A percentile compares a stretch with the other conserved stretches of the same genome.
These are phyloP conservation scores for Brienomyrus longianalis DNA, from an alignment of 2,113 vertebrate species.

Conservation along the genomic window DNA sequence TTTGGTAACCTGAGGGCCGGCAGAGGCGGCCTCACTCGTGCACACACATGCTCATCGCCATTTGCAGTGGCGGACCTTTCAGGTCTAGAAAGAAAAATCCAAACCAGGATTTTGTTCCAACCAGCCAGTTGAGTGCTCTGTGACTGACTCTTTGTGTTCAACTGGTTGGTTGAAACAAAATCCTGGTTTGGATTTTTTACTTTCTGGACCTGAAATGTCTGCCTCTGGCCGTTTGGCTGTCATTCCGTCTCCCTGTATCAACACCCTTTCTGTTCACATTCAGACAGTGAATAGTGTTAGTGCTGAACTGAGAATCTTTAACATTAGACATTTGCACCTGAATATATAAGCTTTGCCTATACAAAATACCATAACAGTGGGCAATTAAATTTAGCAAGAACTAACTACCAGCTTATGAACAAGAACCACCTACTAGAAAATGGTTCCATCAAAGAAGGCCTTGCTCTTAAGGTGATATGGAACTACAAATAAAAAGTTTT, in stretches of 20 bases:
- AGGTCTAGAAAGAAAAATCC: too few relatives aligned
- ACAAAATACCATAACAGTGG: not conserved
- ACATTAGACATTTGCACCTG: not conserved
- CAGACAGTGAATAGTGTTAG: not conserved
- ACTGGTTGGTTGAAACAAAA: too few relatives aligned
- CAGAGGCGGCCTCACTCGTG: slow-evolving; percentile 32
- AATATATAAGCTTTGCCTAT: not conserved
- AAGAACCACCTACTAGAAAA: not conserved
- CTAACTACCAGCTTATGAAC: not conserved
- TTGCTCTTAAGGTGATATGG: not conserved
- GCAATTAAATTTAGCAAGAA: not conserved
- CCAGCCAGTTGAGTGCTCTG: too few relatives aligned
- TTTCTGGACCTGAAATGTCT: too few relatives aligned
- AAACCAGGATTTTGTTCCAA: too few relatives aligned
- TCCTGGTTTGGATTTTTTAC: too few relatives aligned
- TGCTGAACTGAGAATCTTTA: not conserved
- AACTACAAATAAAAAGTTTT: not conserved
- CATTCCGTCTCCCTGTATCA: not conserved
- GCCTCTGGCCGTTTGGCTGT: not conserved
- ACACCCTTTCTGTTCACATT: not conserved
- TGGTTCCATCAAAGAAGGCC: not conserved
- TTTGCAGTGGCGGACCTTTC: not conserved
- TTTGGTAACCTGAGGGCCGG: not conserved
- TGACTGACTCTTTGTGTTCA: too few relatives aligned
- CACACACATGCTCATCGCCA: not conserved